Conservation (phyloP, 2,113 vertebrate genomes). For the Scomber scombrus region DNA sequence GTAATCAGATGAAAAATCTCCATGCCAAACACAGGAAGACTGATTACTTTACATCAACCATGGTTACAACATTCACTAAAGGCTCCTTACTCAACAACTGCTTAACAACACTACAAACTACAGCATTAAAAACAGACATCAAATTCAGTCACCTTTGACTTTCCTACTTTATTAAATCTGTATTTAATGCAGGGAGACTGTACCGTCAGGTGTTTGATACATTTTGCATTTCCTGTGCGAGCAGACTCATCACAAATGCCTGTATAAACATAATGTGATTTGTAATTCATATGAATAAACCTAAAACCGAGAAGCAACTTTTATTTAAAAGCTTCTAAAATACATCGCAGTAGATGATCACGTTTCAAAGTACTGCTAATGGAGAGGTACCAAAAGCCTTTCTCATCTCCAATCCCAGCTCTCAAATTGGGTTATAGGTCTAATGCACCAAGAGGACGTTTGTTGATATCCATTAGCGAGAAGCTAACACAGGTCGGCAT, state of each 20-base stretch:
- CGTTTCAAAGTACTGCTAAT: conserved; percentile 49
- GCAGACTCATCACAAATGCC: not conserved
- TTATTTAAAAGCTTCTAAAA: conserved; percentile 19
- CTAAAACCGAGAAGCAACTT: conserved; percentile 13
- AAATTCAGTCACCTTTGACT: not conserved
- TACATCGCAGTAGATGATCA: conserved; percentile 24
- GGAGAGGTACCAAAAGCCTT: conserved; percentile 3
- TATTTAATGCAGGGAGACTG: not conserved
- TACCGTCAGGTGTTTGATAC: too few relatives aligned
- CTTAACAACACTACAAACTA: not conserved
- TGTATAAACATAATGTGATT: too few relatives aligned
- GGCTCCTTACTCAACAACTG: not conserved
- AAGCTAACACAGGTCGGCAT: conserved; percentile 41
- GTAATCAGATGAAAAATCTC: not conserved
- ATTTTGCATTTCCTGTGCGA: not conserved
- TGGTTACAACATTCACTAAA: not conserved
- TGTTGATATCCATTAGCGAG: conserved; percentile 64
- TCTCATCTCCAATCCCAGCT: conserved; percentile 32
- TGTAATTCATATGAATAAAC: too few relatives aligned
- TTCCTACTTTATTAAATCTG: not conserved
- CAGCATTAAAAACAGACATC: not conserved
- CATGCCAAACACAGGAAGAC: not conserved
- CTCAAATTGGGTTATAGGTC: conserved; percentile 56
- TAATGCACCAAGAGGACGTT: conserved; percentile 38
- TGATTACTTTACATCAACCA: not conserved